These are phyloP conservation scores for Physeter macrocephalus DNA, from an alignment of 2,113 vertebrate species.

Conservation along the genomic window DNA sequence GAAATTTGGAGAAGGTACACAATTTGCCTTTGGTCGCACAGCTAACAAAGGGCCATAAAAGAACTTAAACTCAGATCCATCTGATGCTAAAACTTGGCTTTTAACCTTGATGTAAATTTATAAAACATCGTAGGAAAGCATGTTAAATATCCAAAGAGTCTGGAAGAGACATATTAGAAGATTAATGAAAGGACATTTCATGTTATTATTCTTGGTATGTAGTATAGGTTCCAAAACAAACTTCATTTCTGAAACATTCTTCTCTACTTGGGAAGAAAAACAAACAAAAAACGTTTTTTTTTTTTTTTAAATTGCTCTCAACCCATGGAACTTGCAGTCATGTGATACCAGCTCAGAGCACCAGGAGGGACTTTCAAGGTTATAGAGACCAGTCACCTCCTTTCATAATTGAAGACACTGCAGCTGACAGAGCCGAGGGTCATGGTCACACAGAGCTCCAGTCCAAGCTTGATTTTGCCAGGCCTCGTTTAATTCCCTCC, in stretches of 20 bases:
- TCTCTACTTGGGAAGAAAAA: neutral
- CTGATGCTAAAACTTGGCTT: neutral
- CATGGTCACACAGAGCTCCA: neutral
- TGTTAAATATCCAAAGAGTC: neutral
- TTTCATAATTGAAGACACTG: neutral
- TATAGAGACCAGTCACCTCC: neutral
- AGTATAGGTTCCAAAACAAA: neutral
- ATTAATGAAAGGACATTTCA: neutral
- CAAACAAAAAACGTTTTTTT: neutral
- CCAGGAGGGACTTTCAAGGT: neutral
- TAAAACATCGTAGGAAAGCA: neutral
- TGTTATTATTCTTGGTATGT: neutral
- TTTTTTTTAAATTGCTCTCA: neutral
- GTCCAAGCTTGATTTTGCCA: neutral
- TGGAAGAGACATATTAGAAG: neutral
- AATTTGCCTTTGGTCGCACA: neutral
- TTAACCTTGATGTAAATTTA: neutral
- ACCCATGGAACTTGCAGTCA: neutral
- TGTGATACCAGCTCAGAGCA: neutral
- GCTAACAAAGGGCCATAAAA: neutral
- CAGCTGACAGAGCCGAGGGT: neutral
- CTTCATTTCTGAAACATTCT: neutral
- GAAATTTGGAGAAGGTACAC: accelerated
- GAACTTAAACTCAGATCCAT: neutral
- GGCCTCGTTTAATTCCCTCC: neutral